Evolutionary conservation across 2,797 vertebrate species (phyloP).

Genomic region (Gallirallus australis): DNA sequence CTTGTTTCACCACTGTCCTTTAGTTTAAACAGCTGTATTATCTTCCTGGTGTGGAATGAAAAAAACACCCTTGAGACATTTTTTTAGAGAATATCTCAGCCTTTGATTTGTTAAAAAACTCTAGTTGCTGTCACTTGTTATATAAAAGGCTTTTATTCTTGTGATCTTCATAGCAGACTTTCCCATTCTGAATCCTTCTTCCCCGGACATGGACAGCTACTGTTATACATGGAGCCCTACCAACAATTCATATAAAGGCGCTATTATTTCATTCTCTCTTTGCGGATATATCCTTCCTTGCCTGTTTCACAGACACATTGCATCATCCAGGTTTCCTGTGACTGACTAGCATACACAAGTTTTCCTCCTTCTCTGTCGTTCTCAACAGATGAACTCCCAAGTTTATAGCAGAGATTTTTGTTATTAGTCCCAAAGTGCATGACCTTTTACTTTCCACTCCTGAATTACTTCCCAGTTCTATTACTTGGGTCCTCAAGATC

Average conservation of each 20-base stretch:
- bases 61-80: neutral
- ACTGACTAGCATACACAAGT: neutral
- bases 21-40: neutral
- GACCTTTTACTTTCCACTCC: neutral
- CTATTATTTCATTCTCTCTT: neutral
- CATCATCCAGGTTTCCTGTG: neutral
- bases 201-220: neutral
- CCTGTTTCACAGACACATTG: neutral
- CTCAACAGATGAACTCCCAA: neutral
- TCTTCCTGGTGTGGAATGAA: neutral
- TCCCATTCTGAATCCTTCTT: neutral
- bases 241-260: neutral
- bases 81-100: neutral
- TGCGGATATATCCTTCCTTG: neutral
- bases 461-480: neutral
- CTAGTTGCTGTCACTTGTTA: neutral
- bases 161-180: neutral
- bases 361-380: neutral
- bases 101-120: neutral
- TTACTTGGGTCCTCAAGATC: neutral
- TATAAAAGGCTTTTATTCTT: neutral
- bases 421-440: neutral
- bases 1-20: neutral
- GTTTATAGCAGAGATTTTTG: neutral
- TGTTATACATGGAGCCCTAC: neutral